Conservation (phyloP, 1,140 invertebrate genomes). For the Tetramorium alpestre region DNA sequence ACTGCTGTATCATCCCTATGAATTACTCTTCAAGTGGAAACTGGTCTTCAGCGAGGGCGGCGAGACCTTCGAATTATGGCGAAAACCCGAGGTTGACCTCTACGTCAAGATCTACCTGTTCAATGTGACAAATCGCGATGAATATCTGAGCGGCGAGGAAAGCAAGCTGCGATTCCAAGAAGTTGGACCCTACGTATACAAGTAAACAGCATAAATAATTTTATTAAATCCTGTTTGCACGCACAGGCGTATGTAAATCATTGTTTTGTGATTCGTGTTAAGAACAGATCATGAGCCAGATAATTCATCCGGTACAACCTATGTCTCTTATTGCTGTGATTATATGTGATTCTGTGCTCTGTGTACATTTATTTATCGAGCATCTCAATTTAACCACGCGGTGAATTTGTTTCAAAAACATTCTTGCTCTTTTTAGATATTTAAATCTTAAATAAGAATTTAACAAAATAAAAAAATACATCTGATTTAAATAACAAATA, state of each 20-base stretch:
- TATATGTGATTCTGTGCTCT: background rate
- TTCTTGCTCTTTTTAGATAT: background rate
- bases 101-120: slow-evolving; percentile 95
- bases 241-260: background rate
- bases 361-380: background rate
- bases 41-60: slow-evolving; percentile 89
- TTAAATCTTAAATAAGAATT: background rate
- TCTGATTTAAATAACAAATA: background rate
- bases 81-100: slow-evolving; percentile 92
- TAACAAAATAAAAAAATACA: too few relatives aligned
- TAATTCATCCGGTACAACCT: background rate
- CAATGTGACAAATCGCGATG: slow-evolving; percentile 94
- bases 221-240: background rate
- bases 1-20: slow-evolving; percentile 89
- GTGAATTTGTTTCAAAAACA: background rate
- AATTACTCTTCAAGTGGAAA: slow-evolving; percentile 92
- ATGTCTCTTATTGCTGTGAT: background rate
- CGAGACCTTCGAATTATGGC: slow-evolving; percentile 95
- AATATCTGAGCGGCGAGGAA: slow-evolving; percentile 89
- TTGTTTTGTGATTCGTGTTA: background rate
- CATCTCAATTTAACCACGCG: background rate
- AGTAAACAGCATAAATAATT: slow-evolving; percentile 86
- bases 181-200: slow-evolving; percentile 96
- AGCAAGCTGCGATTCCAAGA: slow-evolving; percentile 91
- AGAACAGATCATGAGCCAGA: background rate